Conservation (phyloP, 2,113 vertebrate species). For the Noturus placidus region DNA sequence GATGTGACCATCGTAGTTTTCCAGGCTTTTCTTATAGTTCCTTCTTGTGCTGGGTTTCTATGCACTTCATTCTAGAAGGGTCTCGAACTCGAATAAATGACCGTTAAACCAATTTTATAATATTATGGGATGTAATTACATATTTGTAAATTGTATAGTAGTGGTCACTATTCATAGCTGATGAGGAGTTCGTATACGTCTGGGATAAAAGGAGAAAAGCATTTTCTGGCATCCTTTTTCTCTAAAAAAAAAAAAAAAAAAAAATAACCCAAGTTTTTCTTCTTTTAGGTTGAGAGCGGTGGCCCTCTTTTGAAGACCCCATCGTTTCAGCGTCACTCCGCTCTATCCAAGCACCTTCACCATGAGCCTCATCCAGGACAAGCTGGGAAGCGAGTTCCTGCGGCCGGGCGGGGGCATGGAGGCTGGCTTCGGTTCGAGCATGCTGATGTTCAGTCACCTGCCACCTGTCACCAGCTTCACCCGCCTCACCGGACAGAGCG, state of each 20-base stretch:
- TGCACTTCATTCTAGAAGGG: background rate
- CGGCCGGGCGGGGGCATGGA: conserved; percentile 85
- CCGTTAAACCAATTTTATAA: background rate
- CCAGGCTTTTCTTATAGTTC: background rate
- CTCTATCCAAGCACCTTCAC: conserved; percentile 63
- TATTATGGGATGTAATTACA: background rate
- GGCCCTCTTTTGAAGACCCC: conserved; percentile 53
- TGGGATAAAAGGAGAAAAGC: background rate
- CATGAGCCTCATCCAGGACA: conserved; percentile 84
- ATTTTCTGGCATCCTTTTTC: background rate
- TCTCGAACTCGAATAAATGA: background rate
- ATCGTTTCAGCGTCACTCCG: conserved; percentile 25
- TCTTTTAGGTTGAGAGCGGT: conserved; percentile 65
- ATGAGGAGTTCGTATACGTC: too few relatives aligned
- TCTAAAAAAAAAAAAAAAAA: too few relatives aligned
- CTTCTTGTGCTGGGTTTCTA: background rate
- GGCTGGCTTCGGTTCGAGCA: conserved; percentile 82
- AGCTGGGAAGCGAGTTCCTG: conserved; percentile 87
- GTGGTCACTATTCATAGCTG: background rate
- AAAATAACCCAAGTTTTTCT: background rate
- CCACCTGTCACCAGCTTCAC: conserved; percentile 96
- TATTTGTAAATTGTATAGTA: background rate
- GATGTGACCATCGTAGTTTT: background rate
- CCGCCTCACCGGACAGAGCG: conserved; percentile 82
- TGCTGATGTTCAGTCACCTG: conserved; percentile 97